These are phyloP conservation scores for Telenomus remus DNA, from an alignment of 1,140 invertebrate genomes.

Conservation along the genomic window DNA sequence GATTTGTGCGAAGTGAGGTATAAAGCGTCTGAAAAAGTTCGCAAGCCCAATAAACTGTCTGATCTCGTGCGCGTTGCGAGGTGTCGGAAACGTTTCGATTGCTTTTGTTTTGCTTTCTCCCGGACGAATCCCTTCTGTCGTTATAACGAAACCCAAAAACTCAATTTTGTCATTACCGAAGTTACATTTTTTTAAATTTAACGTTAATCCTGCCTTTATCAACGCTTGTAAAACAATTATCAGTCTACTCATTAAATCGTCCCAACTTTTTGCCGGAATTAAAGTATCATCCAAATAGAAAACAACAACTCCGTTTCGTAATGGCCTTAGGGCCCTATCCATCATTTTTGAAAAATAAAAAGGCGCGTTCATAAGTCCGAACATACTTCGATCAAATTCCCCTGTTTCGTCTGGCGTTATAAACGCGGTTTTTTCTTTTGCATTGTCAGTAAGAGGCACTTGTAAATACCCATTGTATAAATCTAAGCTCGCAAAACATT, in stretches of 20 bases:
- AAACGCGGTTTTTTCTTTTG: neutral
- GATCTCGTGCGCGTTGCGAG: constrained; percentile 59
- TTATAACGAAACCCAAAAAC: constrained; percentile 61
- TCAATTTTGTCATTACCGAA: constrained; percentile 56
- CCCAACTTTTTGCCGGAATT: constrained; percentile 41
- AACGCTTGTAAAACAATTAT: constrained; percentile 51
- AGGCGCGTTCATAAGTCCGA: neutral
- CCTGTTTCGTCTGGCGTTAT: constrained; percentile 1
- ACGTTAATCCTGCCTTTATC: constrained; percentile 50
- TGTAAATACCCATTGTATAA: neutral
- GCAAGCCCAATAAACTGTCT: constrained; percentile 62
- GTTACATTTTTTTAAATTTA: constrained; percentile 61
- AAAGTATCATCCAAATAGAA: constrained; percentile 58
- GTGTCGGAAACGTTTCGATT: constrained; percentile 55
- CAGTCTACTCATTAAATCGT: constrained; percentile 46
- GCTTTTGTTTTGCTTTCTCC: constrained; percentile 59
- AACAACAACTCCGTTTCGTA: neutral
- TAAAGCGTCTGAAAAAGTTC: constrained; percentile 38
- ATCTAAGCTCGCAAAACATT: neutral
- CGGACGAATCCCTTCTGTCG: constrained; percentile 13
- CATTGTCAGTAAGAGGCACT: neutral
- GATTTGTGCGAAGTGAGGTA: neutral
- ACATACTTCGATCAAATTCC: neutral
- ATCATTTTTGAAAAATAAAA: constrained; percentile 10
- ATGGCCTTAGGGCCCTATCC: neutral